phyloP scores from a whole-genome alignment of 2,113 vertebrate genomes.

The Oostethus manadensis region DNA sequence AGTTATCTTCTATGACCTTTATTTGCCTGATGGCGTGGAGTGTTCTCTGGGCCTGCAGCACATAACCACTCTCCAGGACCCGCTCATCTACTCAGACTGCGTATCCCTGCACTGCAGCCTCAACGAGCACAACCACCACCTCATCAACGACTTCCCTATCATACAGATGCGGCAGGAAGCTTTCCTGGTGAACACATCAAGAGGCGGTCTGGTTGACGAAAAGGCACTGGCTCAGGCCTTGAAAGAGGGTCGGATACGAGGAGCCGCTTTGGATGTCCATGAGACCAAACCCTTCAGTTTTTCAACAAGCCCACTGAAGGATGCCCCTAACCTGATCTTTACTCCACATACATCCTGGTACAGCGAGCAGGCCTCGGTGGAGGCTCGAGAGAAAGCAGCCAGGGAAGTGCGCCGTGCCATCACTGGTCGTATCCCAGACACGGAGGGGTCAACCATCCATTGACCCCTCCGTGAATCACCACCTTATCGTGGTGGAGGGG shows the following conservation, averaged over 20 bases:
- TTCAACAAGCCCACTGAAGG: conserved; percentile 83
- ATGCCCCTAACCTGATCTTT: conserved; percentile 86
- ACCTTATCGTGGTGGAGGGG: too few species aligned
- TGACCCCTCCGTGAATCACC: too few species aligned
- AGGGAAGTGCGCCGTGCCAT: conserved; percentile 86
- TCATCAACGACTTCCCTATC: conserved; percentile 92
- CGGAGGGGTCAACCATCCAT: too few species aligned
- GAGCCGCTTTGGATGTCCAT: conserved; percentile 83
- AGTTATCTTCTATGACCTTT: conserved; percentile 89
- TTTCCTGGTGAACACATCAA: conserved; percentile 85
- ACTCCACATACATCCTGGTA: conserved; percentile 89
- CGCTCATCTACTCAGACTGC: conserved; percentile 88
- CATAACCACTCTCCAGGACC: conserved; percentile 85
- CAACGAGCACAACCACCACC: conserved; percentile 92
- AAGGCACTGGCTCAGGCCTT: conserved; percentile 85
- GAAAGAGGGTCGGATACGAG: conserved; percentile 87
- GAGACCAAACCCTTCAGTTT: conserved; percentile 89
- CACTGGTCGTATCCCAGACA: too few species aligned
- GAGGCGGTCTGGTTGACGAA: conserved; percentile 85
- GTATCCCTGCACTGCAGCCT: conserved; percentile 89
- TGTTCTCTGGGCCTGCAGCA: conserved; percentile 84
- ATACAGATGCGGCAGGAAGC: conserved; percentile 93
- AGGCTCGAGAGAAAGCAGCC: conserved; percentile 85
- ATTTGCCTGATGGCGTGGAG: conserved; percentile 85
- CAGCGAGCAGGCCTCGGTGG: conserved; percentile 86